A percentile compares a stretch with the other conserved stretches of the same genome.
phyloP scores from a whole-genome alignment of 2,888 invertebrate species.

The Limnephilus lunatus region DNA sequence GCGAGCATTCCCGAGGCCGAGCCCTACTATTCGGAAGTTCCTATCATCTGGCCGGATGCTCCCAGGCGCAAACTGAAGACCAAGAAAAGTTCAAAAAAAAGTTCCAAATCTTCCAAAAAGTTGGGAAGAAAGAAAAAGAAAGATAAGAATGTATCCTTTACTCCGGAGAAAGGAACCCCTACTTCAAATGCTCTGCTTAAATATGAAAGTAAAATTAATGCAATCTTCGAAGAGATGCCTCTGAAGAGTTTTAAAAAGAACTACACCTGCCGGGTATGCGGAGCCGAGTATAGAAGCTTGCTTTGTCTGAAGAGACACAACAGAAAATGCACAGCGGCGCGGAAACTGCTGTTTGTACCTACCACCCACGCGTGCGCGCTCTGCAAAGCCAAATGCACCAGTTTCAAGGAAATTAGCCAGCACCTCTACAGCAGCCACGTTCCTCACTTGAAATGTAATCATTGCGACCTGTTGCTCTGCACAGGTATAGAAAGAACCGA shows the following conservation, averaged over 20 bases:
- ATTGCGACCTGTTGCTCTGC: conserved; percentile 9
- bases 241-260: neutral
- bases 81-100: neutral
- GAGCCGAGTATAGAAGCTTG: neutral
- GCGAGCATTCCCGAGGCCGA: neutral
- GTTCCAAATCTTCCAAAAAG: neutral
- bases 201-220: conserved; percentile 43
- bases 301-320: neutral
- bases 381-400: conserved; percentile 14
- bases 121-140: neutral
- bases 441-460: conserved; percentile 19
- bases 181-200: neutral
- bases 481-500: neutral
- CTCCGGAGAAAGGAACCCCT: neutral
- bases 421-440: conserved; percentile 29
- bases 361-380: neutral
- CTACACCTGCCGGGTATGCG: conserved; percentile 15
- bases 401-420: conserved; percentile 35
- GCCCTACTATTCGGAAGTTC: neutral
- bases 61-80: neutral
- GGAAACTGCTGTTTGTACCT: neutral
- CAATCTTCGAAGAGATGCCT: neutral
- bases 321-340: neutral
- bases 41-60: neutral
- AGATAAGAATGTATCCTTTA: neutral